Evolutionary conservation across 2,797 vertebrate genomes (phyloP), one percentile per base, ranked within the genome.

Genomic region (Lycodopsis pacificus): DNA sequence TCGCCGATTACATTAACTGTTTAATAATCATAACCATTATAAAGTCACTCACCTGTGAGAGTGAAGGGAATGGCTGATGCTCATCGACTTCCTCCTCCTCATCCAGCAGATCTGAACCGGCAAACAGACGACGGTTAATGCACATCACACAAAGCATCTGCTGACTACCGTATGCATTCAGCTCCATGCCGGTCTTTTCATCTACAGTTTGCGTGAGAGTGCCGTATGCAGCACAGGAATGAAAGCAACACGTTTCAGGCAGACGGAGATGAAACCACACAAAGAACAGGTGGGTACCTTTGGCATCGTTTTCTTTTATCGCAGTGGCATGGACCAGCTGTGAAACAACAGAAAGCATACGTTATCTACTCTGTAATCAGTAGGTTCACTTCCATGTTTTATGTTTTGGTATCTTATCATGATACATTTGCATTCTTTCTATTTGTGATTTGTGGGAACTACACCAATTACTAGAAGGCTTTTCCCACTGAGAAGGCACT

Each of bases 21-120:
- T 17, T 36, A 53, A 22, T 5, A 14, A 22, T 15, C 3, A 49
- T 14, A 0, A 57, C 5, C 14, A 48, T 12, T 12, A 59, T 27
- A 4, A 70, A 71, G 14, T 27, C 0, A 19, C 58, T 62, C 92
- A 98, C 98, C 94, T 94, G 97, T 32, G 96, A 95, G 73, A 99
- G 95, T 13, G 97, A 97, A 54, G 98, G 98, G 91, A 99, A 99
- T 0, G 98, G 98, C 86, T 99, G 98, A 34, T 96, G 97, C 86
- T 99, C 98, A 79, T 97, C 96, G 27, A 97, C 80, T 81, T 95
- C 95, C 38, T 99, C 97, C 19, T 98, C 97, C 1, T 97, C 96
- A 8, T 95, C 93, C 85, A 95, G 59, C 77, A 95, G 81, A 84
- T 97, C 98, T 99, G 77, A 65, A 73, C 2, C 22, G 12, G 77